Base-by-base conservation (phyloP, 2,888 invertebrate species). In the Trypoxylon attenuatum region DNA sequence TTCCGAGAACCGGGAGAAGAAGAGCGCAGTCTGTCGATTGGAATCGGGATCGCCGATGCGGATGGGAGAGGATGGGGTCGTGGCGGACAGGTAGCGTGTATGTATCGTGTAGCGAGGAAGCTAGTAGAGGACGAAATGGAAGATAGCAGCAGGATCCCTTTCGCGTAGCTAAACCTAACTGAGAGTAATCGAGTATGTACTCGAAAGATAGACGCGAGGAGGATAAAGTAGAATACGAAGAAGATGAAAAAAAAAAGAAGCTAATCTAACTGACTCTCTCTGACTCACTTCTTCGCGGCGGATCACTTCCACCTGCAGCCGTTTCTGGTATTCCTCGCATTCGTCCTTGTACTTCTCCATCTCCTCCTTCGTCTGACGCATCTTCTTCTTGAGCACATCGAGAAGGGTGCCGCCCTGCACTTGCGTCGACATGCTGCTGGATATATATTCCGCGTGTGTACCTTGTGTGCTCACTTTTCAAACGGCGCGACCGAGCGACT, bases 381-480 rank as follows among this genome's bases (percentile, higher is more conserved):
- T 99, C 93, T 99, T 99, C 92, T 98, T 97, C 92, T 99, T 99
- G 86, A 99, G 92, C 87, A 97, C 96, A 90, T 98, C 97, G 88
- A 99, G 91, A 83, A 98, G 93, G 86, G 95, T 94, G 87, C 96
- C 96, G 87, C 96, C 96, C 91, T 96, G 96, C 90, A 95, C 93
- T 89, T 93, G 94, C 88, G 94, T 92, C 90, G 95, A 94, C 95
- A 95, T 96, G 90, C 88, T 84, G 71, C 46, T 52, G 18, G 59
- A 27, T n/a, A 59, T 38, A 38, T 38, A 38, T n/a, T 65, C 49
- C 60, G 57, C 65, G 70, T 58, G 69, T 47, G 47, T 57, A 39
- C 53, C 50, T 60, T 38, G 51, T 52, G 67, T 50, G 67, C 15
- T 42, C 29, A 21, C 43, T 54, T 45, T 25, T 23, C 46, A 59